Conservation (phyloP, 2,113 vertebrate species). For the Bubo scandiacus region DNA sequence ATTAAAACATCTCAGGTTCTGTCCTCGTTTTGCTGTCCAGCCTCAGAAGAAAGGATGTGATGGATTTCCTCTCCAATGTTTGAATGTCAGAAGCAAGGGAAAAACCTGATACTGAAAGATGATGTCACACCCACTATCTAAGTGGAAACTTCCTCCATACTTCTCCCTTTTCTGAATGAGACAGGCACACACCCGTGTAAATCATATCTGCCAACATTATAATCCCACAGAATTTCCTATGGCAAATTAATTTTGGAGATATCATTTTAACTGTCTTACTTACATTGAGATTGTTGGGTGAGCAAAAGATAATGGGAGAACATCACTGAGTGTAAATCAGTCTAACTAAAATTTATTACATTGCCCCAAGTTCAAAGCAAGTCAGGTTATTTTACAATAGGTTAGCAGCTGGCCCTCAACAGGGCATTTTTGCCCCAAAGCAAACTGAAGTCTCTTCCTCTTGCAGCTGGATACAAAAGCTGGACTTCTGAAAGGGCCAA, state of each 20-base stretch:
- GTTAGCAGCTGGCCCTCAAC: not conserved
- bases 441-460: not conserved
- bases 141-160: not conserved
- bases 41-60: not conserved
- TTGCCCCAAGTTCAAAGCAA: not conserved
- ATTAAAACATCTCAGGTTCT: not conserved
- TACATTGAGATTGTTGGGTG: accelerated
- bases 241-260: not conserved
- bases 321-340: not conserved
- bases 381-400: not conserved
- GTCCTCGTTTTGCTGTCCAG: not conserved
- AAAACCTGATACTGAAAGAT: not conserved
- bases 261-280: not conserved
- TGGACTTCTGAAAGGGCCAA: not conserved
- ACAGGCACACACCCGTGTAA: not conserved
- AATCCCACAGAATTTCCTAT: not conserved
- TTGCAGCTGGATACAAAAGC: not conserved
- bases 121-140: not conserved
- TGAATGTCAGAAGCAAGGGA: not conserved
- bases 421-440: not conserved
- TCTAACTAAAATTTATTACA: not conserved
- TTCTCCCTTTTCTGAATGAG: not conserved
- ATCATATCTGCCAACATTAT: not conserved
- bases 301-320: not conserved
- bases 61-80: not conserved